A percentile compares a stretch with the other conserved stretches of the same genome.
phyloP scores from a whole-genome alignment of 2,113 vertebrate genomes.

The Hiodon alosoides region DNA sequence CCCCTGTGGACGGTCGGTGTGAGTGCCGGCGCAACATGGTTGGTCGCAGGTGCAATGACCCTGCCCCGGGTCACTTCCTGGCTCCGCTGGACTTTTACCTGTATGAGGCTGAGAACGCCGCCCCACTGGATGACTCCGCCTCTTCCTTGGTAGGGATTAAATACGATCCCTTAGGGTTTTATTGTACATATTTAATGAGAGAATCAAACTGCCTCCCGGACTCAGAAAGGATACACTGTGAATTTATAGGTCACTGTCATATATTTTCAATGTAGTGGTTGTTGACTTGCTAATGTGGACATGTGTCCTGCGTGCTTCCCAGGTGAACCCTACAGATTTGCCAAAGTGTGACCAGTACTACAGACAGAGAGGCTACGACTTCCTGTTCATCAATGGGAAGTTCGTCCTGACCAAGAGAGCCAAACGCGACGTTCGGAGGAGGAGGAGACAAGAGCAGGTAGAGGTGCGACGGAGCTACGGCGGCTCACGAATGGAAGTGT shows the following conservation, averaged over 20 bases:
- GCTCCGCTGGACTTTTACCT: conserved; percentile 74
- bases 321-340: conserved; percentile 56
- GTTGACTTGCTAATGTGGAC: neutral
- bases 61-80: conserved; percentile 72
- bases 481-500: too few species aligned
- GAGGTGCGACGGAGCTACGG: neutral
- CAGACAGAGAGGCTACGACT: conserved; percentile 69
- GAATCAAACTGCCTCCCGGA: too few species aligned
- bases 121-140: conserved; percentile 42
- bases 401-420: conserved; percentile 63
- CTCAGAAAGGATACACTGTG: too few species aligned
- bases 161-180: too few species aligned
- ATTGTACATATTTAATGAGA: too few species aligned
- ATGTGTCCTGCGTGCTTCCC: conserved; percentile 31
- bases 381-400: conserved; percentile 64
- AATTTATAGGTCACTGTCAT: too few species aligned
- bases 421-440: conserved; percentile 40
- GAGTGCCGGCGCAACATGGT: conserved; percentile 69
- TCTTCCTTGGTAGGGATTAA: conserved; percentile 63
- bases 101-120: conserved; percentile 76
- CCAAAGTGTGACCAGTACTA: conserved; percentile 74
- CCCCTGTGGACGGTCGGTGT: conserved; percentile 66
- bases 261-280: too few species aligned
- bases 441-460: conserved; percentile 59
- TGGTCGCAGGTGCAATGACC: conserved; percentile 65